These are phyloP conservation scores for Caenorhabditis drosophilae DNA, from an alignment of 2,888 invertebrate species.

Conservation along the genomic window DNA sequence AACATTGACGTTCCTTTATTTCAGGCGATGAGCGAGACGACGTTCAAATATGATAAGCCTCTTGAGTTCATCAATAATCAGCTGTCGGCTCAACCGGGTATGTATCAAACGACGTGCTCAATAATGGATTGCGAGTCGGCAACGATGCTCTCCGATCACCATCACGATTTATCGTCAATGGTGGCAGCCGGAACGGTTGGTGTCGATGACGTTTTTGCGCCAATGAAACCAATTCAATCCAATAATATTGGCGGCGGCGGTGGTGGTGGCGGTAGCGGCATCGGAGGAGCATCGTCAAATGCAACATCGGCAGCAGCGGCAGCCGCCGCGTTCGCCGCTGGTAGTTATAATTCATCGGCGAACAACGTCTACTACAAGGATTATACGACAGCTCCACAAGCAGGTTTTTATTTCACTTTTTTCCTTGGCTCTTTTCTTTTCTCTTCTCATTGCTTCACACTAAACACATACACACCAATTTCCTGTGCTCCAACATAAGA, in stretches of 20 bases:
- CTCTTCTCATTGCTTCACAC: too few relatives aligned
- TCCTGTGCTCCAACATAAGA: too few relatives aligned
- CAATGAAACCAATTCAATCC: neutral
- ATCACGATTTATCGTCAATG: neutral
- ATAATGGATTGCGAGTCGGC: conserved; percentile 7
- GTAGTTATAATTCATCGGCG: neutral
- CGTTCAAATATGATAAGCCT: conserved; percentile 5
- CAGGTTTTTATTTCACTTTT: conserved; percentile 8
- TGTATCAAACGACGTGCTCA: conserved; percentile 8
- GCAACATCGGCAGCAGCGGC: too few relatives aligned
- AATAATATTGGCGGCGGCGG: neutral
- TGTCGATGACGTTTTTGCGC: neutral
- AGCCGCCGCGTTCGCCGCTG: neutral
- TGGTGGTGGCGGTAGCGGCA: too few relatives aligned
- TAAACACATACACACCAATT: too few relatives aligned
- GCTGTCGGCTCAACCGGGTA: conserved; percentile 12
- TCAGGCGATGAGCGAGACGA: conserved; percentile 5
- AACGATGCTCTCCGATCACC: conserved; percentile 6
- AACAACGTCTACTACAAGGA: conserved; percentile 21
- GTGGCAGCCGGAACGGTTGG: too few relatives aligned
- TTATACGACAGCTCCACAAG: conserved; percentile 11
- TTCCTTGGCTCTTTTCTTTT: conserved; percentile 4
- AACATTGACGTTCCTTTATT: neutral
- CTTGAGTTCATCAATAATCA: conserved; percentile 1
- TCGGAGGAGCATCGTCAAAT: too few relatives aligned